Percentiles rank a stretch among this genome's conserved stretches.
Evolutionary conservation across 2,888 invertebrate species (phyloP).

Genomic region (Ypsolopha scabrella): DNA sequence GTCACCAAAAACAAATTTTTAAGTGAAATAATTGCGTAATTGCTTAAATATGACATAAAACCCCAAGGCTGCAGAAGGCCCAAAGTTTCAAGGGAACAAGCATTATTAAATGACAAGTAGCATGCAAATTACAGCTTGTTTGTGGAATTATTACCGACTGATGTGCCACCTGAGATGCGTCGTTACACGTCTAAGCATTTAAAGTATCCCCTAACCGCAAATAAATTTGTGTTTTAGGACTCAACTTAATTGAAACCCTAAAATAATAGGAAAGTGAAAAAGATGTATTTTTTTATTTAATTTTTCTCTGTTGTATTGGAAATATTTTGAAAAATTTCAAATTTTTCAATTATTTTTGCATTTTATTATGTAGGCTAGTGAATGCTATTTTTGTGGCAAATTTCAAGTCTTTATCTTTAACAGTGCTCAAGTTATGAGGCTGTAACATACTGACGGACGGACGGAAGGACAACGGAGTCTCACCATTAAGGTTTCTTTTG

Average conservation of each 20-base stretch:
- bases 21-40: too few species aligned
- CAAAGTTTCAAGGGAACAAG: constrained; percentile 14
- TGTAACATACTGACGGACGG: too few species aligned
- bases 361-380: too few species aligned
- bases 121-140: constrained; percentile 34
- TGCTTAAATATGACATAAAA: background rate
- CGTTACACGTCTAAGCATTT: constrained; percentile 37
- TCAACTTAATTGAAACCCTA: background rate
- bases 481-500: too few species aligned
- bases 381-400: too few species aligned
- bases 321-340: too few species aligned
- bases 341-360: background rate
- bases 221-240: constrained; percentile 11
- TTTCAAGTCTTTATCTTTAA: too few species aligned
- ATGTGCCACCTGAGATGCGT: background rate
- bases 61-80: constrained; percentile 4
- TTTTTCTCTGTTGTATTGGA: too few species aligned
- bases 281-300: background rate
- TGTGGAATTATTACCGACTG: constrained; percentile 31
- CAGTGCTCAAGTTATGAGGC: too few species aligned
- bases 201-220: constrained; percentile 42
- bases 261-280: too few species aligned
- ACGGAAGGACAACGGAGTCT: too few species aligned
- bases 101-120: constrained; percentile 30
- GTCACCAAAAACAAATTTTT: too few species aligned